Evolutionary conservation across 2,113 vertebrate genomes (phyloP).

Genomic region (Ifrita kowaldi): DNA sequence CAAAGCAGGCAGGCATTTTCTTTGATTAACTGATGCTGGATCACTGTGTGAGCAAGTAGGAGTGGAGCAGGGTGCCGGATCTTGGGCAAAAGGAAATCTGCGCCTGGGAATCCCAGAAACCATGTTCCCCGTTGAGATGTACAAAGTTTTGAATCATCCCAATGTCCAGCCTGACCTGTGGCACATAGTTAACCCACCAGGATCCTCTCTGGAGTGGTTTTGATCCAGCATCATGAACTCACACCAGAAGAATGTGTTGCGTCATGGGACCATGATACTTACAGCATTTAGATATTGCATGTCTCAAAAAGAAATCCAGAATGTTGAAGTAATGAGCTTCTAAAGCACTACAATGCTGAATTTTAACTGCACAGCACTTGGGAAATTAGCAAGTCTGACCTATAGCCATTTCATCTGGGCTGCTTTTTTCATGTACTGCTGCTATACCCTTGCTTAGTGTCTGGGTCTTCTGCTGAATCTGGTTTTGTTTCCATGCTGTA

Average conservation of each 20-base stretch:
- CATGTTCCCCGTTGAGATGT: fast-evolving
- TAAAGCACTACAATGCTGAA: neutral
- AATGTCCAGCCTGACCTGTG: neutral
- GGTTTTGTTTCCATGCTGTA: neutral
- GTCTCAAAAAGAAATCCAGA: neutral
- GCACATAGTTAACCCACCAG: neutral
- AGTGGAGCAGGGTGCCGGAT: neutral
- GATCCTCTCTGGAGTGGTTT: neutral
- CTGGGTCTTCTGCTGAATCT: neutral
- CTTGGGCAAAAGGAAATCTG: neutral
- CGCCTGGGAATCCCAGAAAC: neutral
- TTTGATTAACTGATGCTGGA: neutral
- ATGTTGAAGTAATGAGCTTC: neutral
- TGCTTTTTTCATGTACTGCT: neutral
- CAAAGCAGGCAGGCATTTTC: neutral
- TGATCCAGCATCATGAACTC: neutral
- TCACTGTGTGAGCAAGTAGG: neutral
- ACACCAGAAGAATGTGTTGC: neutral
- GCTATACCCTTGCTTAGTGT: neutral
- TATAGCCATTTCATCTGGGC: neutral
- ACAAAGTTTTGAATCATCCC: neutral
- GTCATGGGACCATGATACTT: neutral
- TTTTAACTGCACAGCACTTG: neutral
- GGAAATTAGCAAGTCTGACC: neutral
- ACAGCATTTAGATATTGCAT: neutral